A percentile compares a stretch with the other conserved stretches of the same genome.
phyloP scores from a whole-genome alignment of 1,140 invertebrate genomes.

The Aphelenchoides avenae region DNA sequence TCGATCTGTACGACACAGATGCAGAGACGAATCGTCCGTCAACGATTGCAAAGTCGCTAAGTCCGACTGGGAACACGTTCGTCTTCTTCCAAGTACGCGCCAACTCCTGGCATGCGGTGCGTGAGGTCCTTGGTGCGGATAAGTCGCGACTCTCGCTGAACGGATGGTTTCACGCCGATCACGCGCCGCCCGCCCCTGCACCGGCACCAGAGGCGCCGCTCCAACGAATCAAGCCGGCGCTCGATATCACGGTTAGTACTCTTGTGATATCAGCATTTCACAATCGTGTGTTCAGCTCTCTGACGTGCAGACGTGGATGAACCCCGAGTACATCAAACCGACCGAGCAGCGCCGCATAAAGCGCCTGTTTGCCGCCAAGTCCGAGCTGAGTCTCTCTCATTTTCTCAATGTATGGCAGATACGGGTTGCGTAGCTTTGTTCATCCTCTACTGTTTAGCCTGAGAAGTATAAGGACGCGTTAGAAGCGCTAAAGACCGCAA shows the following conservation, averaged over 20 bases:
- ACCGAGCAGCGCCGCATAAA: slow-evolving; percentile 32
- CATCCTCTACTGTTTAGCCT: slow-evolving; percentile 10
- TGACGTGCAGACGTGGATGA: slow-evolving; percentile 36
- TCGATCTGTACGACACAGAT: slow-evolving; percentile 33
- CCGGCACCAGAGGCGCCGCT: slow-evolving; percentile 22
- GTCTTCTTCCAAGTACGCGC: slow-evolving; percentile 38
- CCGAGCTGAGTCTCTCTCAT: slow-evolving; percentile 28
- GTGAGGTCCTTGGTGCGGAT: slow-evolving; percentile 32
- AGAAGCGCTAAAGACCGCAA: slow-evolving; percentile 30
- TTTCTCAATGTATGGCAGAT: slow-evolving; percentile 27
- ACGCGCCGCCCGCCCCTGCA: slow-evolving; percentile 17
- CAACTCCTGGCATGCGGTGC: slow-evolving; percentile 47
- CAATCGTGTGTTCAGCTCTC: slow-evolving; percentile 27
- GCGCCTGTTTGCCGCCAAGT: slow-evolving; percentile 32
- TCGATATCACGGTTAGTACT: slow-evolving; percentile 20
- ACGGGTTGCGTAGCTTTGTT: background rate
- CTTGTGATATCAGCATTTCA: background rate
- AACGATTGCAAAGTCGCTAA: slow-evolving; percentile 23
- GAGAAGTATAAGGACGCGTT: slow-evolving; percentile 36
- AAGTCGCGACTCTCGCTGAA: slow-evolving; percentile 45
- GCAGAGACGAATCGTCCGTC: slow-evolving; percentile 18
- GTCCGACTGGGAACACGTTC: slow-evolving; percentile 34
- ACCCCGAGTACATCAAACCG: slow-evolving; percentile 20
- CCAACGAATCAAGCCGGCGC: slow-evolving; percentile 5
- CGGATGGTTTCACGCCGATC: slow-evolving; percentile 48